A percentile compares a stretch with the other conserved stretches of the same genome.
Evolutionary conservation across 2,113 vertebrate species (phyloP).

Genomic region (Macquaria australasica): DNA sequence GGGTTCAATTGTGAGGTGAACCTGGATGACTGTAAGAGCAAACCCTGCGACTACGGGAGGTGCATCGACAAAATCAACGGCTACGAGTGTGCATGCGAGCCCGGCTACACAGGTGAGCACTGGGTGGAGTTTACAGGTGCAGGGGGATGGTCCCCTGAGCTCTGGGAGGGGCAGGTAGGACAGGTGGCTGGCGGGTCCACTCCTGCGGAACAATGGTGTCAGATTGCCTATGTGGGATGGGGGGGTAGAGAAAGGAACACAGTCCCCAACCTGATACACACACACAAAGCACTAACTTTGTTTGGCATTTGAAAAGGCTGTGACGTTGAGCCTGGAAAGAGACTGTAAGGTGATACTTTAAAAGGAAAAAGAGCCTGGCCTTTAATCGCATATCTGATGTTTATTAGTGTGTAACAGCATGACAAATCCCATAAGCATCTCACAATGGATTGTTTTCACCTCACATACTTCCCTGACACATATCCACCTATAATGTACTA

Average conservation of each 20-base stretch:
- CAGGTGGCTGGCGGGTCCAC: conserved; percentile 80
- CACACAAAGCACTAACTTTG: conserved; percentile 77
- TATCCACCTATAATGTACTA: conserved; percentile 4
- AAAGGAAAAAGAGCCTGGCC: conserved; percentile 55
- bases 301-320: conserved; percentile 73
- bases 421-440: conserved; percentile 5
- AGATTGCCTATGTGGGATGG: conserved; percentile 70
- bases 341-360: conserved; percentile 75
- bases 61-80: conserved; percentile 96
- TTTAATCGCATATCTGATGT: conserved; percentile 66
- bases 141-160: conserved; percentile 66
- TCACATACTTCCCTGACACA: neutral
- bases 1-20: conserved; percentile 95
- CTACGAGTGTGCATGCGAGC: conserved; percentile 93
- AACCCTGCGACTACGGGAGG: conserved; percentile 91
- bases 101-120: conserved; percentile 87
- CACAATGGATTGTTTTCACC: conserved; percentile 7
- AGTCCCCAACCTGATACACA: conserved; percentile 72
- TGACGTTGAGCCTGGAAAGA: conserved; percentile 63
- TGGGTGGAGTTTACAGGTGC: conserved; percentile 75
- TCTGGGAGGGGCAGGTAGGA: conserved; percentile 71
- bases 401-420: conserved; percentile 40
- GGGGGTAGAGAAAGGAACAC: conserved; percentile 63
- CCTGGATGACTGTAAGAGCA: conserved; percentile 94
- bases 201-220: conserved; percentile 77